A percentile compares a stretch with the other conserved stretches of the same genome.
Conservation (phyloP, 2,888 invertebrate genomes). For the Plebejus melissa region DNA sequence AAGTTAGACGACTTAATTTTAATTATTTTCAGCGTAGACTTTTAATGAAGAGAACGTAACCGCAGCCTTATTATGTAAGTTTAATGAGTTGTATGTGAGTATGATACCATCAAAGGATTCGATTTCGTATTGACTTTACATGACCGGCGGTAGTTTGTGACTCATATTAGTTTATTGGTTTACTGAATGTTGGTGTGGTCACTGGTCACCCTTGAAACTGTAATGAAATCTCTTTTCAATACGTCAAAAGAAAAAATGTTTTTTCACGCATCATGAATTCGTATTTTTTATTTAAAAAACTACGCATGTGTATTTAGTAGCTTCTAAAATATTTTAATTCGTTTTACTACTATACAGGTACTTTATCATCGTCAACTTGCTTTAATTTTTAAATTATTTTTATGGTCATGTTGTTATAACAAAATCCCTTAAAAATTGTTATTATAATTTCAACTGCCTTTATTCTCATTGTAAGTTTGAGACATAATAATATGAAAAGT, state of each 20-base stretch:
- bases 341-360: too few relatives aligned
- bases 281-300: too few relatives aligned
- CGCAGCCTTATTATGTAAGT: conserved; percentile 12
- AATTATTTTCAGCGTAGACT: conserved; percentile 1
- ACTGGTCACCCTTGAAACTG: background rate
- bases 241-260: background rate
- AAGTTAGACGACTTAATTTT: background rate
- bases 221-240: background rate
- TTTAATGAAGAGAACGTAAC: conserved; percentile 11
- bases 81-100: conserved; percentile 7
- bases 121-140: conserved; percentile 13
- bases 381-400: too few relatives aligned
- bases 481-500: too few relatives aligned
- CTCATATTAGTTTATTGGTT: background rate
- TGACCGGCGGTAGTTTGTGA: background rate
- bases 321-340: too few relatives aligned
- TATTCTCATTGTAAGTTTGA: too few relatives aligned
- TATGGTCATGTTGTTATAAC: too few relatives aligned
- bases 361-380: too few relatives aligned
- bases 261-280: too few relatives aligned
- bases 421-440: too few relatives aligned
- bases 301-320: too few relatives aligned
- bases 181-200: background rate
- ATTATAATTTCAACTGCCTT: too few relatives aligned
- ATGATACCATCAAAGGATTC: conserved; percentile 7